phyloP scores from a whole-genome alignment of 2,888 invertebrate species.

The Eutolmus rufibarbis region DNA sequence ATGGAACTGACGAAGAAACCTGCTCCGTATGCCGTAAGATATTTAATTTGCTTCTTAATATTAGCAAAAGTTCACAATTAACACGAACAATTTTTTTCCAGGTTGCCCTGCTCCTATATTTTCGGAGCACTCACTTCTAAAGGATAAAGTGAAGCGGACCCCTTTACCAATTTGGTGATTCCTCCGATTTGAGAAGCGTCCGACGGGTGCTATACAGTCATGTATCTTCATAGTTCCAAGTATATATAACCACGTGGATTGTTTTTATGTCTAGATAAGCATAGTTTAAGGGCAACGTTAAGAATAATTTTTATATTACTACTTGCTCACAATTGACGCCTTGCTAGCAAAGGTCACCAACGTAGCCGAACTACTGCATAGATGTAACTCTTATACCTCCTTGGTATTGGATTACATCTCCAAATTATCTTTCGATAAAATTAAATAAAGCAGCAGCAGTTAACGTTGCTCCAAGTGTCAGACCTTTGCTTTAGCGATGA shows the following conservation, averaged over 20 bases:
- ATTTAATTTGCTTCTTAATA: neutral
- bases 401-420: neutral
- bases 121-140: slow-evolving; percentile 36
- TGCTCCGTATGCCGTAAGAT: slow-evolving; percentile 87
- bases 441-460: neutral
- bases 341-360: slow-evolving; percentile 35
- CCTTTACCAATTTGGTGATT: slow-evolving; percentile 23
- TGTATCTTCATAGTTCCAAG: slow-evolving; percentile 39
- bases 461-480: neutral
- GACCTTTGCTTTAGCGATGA: slow-evolving; percentile 39
- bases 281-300: neutral
- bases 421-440: neutral
- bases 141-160: neutral
- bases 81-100: slow-evolving; percentile 51
- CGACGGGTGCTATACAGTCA: slow-evolving; percentile 35
- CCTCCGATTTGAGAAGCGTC: neutral
- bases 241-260: slow-evolving; percentile 16
- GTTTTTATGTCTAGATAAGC: slow-evolving; percentile 29
- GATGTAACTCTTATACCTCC: neutral
- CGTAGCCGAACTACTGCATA: neutral
- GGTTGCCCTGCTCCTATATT: slow-evolving; percentile 66
- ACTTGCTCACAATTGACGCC: slow-evolving; percentile 1
- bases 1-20: slow-evolving; percentile 84
- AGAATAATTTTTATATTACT: neutral
- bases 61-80: neutral